Conservation (phyloP, 2,888 invertebrate genomes). For the Adela reaumurella region DNA sequence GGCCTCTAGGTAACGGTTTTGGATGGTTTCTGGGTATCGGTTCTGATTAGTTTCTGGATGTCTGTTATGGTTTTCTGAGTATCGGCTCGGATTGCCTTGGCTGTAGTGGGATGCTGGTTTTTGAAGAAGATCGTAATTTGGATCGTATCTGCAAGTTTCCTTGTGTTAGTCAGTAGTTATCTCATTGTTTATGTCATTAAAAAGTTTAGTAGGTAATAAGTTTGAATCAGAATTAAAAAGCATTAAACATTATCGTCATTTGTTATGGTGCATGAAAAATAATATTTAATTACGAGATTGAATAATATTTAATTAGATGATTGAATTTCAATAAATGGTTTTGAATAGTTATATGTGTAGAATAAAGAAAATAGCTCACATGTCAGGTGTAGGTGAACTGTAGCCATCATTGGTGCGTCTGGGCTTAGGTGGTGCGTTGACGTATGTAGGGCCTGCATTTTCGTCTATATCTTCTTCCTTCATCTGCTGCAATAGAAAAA, state of each 20-base stretch:
- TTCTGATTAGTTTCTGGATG: constrained; percentile 6
- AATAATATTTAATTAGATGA: too few species aligned
- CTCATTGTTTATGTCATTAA: too few species aligned
- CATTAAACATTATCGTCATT: too few species aligned
- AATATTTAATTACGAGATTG: too few species aligned
- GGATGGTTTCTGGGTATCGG: constrained; percentile 5
- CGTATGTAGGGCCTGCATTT: constrained; percentile 66
- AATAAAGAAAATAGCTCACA: constrained; percentile 37
- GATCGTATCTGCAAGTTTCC: constrained; percentile 46
- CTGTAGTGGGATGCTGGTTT: constrained; percentile 51
- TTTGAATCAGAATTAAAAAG: too few species aligned
- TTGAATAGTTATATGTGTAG: too few species aligned
- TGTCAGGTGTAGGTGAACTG: constrained; percentile 71
- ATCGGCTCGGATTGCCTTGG: constrained; percentile 38
- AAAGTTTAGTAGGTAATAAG: too few species aligned
- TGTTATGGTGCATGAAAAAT: too few species aligned
- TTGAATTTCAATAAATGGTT: too few species aligned
- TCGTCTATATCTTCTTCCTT: constrained; percentile 31
- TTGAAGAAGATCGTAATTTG: constrained; percentile 51
- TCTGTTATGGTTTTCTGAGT: constrained; percentile 17
- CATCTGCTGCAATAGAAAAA: constrained; percentile 15
- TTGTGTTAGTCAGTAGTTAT: not conserved
- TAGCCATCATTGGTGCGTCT: constrained; percentile 74
- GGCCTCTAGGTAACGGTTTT: constrained; percentile 11
- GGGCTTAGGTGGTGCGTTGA: constrained; percentile 87